Evolutionary conservation across 2,797 vertebrate genomes (phyloP), one percentile per base, ranked within the genome.

Genomic region (Rhinoraja longicauda): DNA sequence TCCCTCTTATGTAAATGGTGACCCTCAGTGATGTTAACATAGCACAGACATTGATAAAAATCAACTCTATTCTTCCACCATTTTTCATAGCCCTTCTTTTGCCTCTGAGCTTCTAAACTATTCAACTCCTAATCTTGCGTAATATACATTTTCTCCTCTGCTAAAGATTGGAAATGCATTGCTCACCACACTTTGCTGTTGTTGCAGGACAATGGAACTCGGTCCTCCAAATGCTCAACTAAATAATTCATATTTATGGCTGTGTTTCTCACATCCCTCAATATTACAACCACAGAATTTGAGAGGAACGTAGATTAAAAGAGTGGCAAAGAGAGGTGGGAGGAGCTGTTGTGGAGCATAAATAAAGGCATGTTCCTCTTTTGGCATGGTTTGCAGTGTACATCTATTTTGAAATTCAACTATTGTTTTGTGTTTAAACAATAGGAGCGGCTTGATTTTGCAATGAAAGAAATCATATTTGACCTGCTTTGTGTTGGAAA

Each of bases 391-490:
- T 19, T 67, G 5, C 64, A 88, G 17, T 39, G 21, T 36, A 72
- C 2, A 70, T 24, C 72, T 13, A 57, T 53, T n/a, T 92, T 26
- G 15, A 88, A 57, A 24, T 53, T 53, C 9, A 39, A 73, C 67
- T 1, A 64, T 92, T 75, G n/a, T 53, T 53, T 64, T 93, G 77
- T 93, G 62, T 92, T 92, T 73, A 67, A 86, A 81, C 77, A 94
- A 92, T 94, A 99, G 99, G 99, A 99, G 97, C 97, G 99, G 94
- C 97, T 99, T 96, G 99, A 99, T 97, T 99, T 99, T 96, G 98
- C 99, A 95, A 99, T 99, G 98, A 99, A 99, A 97, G 99, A 99
- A 97, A 99, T 99, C 93, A 99, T 99, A 97, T 99, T 99, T 95
- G 99, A 99, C 97, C 98, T 99, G 94, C 97, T 99, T 94, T 99